Evolutionary conservation across 1,140 invertebrate genomes (phyloP), one percentile per base, ranked within the genome.

Genomic region (Brachionus asplanchnoidis): DNA sequence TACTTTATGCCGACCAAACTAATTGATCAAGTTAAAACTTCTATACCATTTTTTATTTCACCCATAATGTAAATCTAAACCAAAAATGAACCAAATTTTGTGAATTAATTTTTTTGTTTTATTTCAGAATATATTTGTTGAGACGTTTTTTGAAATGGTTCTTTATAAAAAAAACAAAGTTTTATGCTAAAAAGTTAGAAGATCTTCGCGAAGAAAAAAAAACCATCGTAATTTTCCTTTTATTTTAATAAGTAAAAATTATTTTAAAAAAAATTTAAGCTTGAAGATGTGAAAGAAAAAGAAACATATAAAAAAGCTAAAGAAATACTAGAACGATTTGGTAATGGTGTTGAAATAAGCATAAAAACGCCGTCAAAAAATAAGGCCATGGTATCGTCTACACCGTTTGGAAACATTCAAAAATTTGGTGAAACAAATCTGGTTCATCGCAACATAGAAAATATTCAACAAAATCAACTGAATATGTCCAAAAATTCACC

Each of bases 281-380:
- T 99, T 60, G 95, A 98, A 88, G 93, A 96, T 89, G 96, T 99
- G 42, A 97, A 95, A 92, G 96, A 98, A 88, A 98, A 93, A 68
- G 97, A 98, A 91, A 98, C 95, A 1, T 99, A 97, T 89, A 98
- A 98, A 91, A 95, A 96, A 87, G 95, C 95, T 1, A 95, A 94
- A 90, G 93, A 95, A 89, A 95, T 97, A 86, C 90, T 97, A 75
- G 93, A 96, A 87, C 95, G 94, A 88, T 97, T 94, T 92, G 95
- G 93, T 85, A 88, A 88, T 32, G 87, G 87, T 8, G 87, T 87
- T 80, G 88, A 88, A 85, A 88, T 88, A 86, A 50, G 8, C 14
- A 77, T 84, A 53, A 56, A 44, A 9, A 42, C 84, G 0, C 85
- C 84, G 26, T n/a, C 23, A 1, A 7, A 11, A 28, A 85, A 84